These are phyloP conservation scores for Sciurus vulgaris DNA, from an alignment of 2,797 vertebrate species.

Conservation along the genomic window DNA sequence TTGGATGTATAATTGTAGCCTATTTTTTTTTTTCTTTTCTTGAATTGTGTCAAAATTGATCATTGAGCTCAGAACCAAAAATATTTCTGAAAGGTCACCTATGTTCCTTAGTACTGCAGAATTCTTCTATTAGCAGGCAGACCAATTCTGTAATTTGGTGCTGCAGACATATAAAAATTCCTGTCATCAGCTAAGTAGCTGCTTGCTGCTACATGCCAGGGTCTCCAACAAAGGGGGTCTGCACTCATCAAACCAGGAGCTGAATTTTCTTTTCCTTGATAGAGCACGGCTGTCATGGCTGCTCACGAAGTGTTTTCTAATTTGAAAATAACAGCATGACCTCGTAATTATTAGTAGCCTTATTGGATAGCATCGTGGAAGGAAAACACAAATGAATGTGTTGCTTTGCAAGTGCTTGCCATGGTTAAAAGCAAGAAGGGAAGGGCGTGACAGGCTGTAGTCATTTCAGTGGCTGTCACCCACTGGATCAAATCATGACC, in stretches of 20 bases:
- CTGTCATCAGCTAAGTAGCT: slow-evolving; percentile 18
- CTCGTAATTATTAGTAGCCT: slow-evolving; percentile 79
- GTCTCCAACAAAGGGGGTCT: slow-evolving; percentile 5
- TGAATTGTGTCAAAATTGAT: slow-evolving; percentile 41
- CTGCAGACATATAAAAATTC: not conserved
- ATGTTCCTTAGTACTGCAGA: not conserved
- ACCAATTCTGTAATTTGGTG: not conserved
- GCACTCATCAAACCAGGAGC: slow-evolving; percentile 12
- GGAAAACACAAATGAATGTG: slow-evolving; percentile 77
- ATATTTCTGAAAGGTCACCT: slow-evolving; percentile 47
- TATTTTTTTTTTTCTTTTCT: not conserved
- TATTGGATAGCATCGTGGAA: slow-evolving; percentile 69
- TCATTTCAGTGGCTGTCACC: not conserved
- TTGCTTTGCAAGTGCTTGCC: slow-evolving; percentile 63
- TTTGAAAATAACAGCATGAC: slow-evolving; percentile 82
- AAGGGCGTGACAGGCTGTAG: not conserved
- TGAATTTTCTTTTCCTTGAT: slow-evolving; percentile 70
- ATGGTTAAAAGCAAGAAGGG: slow-evolving; percentile 21
- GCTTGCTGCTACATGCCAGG: not conserved
- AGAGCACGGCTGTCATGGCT: slow-evolving; percentile 66
- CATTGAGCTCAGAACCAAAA: not conserved
- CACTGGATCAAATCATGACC: not conserved
- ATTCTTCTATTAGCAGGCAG: not conserved
- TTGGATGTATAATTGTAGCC: not conserved
- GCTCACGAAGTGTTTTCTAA: slow-evolving; percentile 79